Conservation (phyloP, 2,888 invertebrate species). For the Lepidochrysops patricia region DNA sequence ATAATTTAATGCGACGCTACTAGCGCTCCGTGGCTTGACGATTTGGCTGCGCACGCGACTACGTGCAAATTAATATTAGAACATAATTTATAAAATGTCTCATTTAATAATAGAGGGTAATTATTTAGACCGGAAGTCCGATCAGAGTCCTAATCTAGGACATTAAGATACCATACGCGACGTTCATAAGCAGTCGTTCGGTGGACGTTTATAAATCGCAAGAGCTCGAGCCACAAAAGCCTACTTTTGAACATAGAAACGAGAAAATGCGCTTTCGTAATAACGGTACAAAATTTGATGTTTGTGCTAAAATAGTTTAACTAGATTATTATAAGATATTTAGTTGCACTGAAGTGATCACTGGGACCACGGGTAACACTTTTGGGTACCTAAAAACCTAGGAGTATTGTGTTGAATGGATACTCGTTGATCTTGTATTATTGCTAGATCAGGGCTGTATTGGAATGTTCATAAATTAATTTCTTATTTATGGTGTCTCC, state of each 20-base stretch:
- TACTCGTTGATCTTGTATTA: background rate
- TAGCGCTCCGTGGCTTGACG: constrained; percentile 13
- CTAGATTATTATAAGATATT: background rate
- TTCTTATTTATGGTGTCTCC: background rate
- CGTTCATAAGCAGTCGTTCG: background rate
- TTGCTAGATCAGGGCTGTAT: background rate
- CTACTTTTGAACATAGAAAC: background rate
- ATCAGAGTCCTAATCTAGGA: background rate
- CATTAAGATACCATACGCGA: background rate
- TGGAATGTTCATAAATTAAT: constrained; percentile 1
- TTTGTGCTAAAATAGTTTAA: background rate
- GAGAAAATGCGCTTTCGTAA: constrained; percentile 1
- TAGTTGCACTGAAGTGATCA: background rate
- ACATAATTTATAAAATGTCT: background rate
- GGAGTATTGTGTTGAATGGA: background rate
- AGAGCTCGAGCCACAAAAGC: background rate
- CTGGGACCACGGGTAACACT: background rate
- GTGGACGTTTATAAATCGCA: background rate
- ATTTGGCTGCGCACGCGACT: background rate
- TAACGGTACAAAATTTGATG: background rate
- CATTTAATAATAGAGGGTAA: background rate
- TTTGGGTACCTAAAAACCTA: background rate
- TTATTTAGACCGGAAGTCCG: background rate
- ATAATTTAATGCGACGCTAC: constrained; percentile 19
- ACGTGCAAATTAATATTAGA: background rate